phyloP scores from a whole-genome alignment of 2,113 vertebrate genomes.

The Seriola dumerili region DNA sequence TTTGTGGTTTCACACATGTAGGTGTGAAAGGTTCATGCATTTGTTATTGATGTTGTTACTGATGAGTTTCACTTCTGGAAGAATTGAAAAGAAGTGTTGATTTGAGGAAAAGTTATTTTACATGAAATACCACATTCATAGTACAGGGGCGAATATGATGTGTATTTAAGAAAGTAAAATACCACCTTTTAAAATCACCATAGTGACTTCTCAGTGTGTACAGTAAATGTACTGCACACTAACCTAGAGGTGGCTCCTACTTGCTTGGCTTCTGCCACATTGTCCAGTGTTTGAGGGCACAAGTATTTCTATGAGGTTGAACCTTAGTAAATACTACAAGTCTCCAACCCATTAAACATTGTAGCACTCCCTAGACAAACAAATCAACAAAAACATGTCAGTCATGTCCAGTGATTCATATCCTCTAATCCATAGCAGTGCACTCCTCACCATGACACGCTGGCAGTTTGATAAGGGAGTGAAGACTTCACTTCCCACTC shows the following conservation, averaged over 20 bases:
- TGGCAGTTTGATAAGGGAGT: background rate
- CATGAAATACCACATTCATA: background rate
- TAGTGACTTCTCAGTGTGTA: background rate
- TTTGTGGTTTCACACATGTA: background rate
- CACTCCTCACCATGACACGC: background rate
- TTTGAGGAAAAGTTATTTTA: background rate
- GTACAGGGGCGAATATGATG: background rate
- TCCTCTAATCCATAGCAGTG: background rate
- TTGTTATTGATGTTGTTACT: conserved; percentile 10
- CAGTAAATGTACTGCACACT: background rate
- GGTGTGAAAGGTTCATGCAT: background rate
- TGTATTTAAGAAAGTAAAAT: background rate
- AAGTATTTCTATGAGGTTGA: background rate
- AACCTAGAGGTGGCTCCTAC: background rate
- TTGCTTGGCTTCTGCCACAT: background rate
- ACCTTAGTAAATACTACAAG: background rate
- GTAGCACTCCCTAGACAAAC: background rate
- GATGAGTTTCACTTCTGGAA: background rate
- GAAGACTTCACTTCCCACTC: background rate
- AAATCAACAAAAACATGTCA: conserved; percentile 14
- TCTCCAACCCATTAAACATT: background rate
- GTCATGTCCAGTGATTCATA: conserved; percentile 1
- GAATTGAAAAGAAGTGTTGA: background rate
- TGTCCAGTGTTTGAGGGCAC: background rate
- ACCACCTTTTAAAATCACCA: background rate